Percentiles rank a stretch among this genome's conserved stretches.
These are phyloP conservation scores for Sebastiscus albofasciatus DNA, from an alignment of 2,797 vertebrate genomes.

Conservation along the genomic window DNA sequence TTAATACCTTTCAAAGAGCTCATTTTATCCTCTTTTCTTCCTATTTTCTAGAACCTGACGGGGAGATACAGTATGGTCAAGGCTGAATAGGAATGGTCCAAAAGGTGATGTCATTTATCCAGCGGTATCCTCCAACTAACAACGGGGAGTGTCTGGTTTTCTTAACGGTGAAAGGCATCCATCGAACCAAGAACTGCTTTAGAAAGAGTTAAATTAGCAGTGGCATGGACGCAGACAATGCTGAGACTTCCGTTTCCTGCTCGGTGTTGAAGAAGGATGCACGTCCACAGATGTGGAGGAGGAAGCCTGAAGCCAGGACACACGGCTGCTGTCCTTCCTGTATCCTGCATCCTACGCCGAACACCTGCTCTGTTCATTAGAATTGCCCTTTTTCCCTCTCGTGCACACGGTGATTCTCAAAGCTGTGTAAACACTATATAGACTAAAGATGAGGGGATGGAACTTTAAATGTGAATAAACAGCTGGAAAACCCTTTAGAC, in stretches of 20 bases:
- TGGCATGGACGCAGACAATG: neutral
- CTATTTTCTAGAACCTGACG: slow-evolving; percentile 44
- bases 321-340: slow-evolving; percentile 62
- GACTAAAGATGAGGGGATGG: neutral
- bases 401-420: neutral
- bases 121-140: slow-evolving; percentile 25
- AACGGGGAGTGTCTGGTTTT: slow-evolving; percentile 53
- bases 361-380: slow-evolving; percentile 62
- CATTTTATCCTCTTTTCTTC: slow-evolving; percentile 51
- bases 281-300: slow-evolving; percentile 55
- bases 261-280: slow-evolving; percentile 13
- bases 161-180: slow-evolving; percentile 19
- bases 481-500: neutral
- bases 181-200: neutral
- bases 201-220: neutral
- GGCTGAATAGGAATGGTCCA: slow-evolving; percentile 24
- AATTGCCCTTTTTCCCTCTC: neutral
- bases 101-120: slow-evolving; percentile 50
- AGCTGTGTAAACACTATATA: neutral
- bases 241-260: slow-evolving; percentile 45
- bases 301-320: slow-evolving; percentile 50
- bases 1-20: slow-evolving; percentile 75
- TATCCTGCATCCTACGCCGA: slow-evolving; percentile 56
- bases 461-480: neutral
- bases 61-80: neutral